Percentiles rank a stretch among this genome's conserved stretches.
These are phyloP conservation scores for Lacerta bilineata DNA, from an alignment of 2,797 vertebrate genomes.

Conservation along the genomic window DNA sequence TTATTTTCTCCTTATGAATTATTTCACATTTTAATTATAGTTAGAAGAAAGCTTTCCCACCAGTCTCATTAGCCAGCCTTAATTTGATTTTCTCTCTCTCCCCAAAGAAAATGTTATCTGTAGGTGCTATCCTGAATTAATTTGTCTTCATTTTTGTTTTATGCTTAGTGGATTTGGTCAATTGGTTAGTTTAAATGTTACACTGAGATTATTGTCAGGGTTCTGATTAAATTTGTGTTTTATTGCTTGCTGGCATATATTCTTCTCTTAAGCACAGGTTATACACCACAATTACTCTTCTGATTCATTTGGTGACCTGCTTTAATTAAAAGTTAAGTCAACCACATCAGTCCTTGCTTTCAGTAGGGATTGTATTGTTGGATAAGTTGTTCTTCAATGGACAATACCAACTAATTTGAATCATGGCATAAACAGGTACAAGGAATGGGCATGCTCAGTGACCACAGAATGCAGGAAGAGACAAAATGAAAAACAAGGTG, in stretches of 20 bases:
- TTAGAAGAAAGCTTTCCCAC: not conserved
- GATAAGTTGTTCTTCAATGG: not conserved
- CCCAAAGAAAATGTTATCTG: constrained; percentile 14
- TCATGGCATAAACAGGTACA: not conserved
- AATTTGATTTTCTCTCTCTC: constrained; percentile 11
- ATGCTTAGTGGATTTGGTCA: not conserved
- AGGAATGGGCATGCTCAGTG: not conserved
- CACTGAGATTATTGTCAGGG: not conserved
- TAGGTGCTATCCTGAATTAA: not conserved
- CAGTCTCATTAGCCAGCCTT: not conserved
- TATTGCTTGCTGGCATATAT: not conserved
- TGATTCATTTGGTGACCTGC: constrained; percentile 14
- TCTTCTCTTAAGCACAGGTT: constrained; percentile 16
- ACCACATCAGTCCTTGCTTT: constrained; percentile 8
- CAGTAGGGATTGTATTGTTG: not conserved
- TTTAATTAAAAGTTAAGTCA: constrained; percentile 26
- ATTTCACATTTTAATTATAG: constrained; percentile 45
- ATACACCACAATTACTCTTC: constrained; percentile 3
- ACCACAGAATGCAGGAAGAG: too few species aligned
- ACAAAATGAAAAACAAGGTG: too few species aligned
- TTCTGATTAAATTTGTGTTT: constrained; percentile 37
- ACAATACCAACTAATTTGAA: not conserved
- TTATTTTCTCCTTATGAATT: constrained; percentile 17
- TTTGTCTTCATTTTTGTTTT: constrained; percentile 21
- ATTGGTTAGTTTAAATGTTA: not conserved